Evolutionary conservation across 2,888 invertebrate species (phyloP).

Genomic region (Byasa hedistus): DNA sequence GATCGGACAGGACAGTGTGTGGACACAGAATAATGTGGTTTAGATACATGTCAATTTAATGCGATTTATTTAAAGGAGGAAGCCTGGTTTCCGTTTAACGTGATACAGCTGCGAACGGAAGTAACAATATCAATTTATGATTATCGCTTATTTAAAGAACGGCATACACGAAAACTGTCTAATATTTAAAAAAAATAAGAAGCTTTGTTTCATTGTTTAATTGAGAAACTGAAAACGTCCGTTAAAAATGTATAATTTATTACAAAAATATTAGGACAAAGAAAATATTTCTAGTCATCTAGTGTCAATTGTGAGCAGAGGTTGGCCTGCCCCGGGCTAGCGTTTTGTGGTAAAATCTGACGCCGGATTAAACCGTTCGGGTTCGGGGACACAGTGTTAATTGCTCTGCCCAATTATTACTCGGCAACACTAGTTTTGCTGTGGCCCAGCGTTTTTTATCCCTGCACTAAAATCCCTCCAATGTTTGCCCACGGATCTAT

Average conservation of each 20-base stretch:
- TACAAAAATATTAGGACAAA: too few relatives aligned
- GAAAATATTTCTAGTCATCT: not conserved
- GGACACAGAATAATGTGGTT: not conserved
- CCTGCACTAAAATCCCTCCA: constrained; percentile 39
- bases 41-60: not conserved
- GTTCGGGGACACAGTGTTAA: constrained; percentile 40
- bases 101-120: not conserved
- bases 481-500: constrained; percentile 43
- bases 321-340: constrained; percentile 4
- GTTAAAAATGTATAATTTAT: too few relatives aligned
- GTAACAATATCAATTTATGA: too few relatives aligned
- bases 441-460: constrained; percentile 38
- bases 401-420: constrained; percentile 46
- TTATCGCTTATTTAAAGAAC: too few relatives aligned
- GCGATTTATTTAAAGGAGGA: not conserved
- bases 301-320: constrained; percentile 10
- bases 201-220: too few relatives aligned
- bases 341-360: constrained; percentile 40
- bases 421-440: constrained; percentile 34
- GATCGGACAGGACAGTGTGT: not conserved
- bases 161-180: too few relatives aligned
- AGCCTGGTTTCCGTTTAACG: not conserved
- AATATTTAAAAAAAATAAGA: too few relatives aligned
- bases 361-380: constrained; percentile 37
- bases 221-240: too few relatives aligned